Conservation (phyloP, 2,797 vertebrate species). For the Labroides dimidiatus region DNA sequence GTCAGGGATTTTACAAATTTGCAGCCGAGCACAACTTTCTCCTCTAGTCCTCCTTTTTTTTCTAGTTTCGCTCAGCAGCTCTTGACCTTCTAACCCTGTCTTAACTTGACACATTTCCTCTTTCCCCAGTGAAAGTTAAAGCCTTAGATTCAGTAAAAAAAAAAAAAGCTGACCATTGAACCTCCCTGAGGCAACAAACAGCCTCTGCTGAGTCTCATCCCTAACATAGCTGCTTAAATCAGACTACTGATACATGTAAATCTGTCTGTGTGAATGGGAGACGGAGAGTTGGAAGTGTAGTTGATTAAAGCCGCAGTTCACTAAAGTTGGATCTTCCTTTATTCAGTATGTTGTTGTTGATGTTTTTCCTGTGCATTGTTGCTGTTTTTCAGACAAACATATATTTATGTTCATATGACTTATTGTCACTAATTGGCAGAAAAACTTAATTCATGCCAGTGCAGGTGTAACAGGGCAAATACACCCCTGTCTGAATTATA, state of each 20-base stretch:
- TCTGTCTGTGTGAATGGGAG: not conserved
- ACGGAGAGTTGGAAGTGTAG: not conserved
- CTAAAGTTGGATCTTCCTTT: no score
- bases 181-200: slow-evolving; percentile 3
- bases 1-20: slow-evolving; percentile 5
- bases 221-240: not conserved
- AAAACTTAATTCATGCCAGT: no score
- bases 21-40: not conserved
- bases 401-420: no score
- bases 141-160: slow-evolving; percentile 9
- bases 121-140: slow-evolving; percentile 16
- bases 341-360: no score
- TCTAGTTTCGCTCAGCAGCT: slow-evolving; percentile 7
- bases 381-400: no score
- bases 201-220: slow-evolving; percentile 2
- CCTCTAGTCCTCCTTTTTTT: not conserved
- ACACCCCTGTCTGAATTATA: no score
- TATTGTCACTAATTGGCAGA: no score
- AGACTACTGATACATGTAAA: not conserved
- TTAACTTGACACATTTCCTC: slow-evolving; percentile 17
- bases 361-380: no score
- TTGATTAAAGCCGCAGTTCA: not conserved
- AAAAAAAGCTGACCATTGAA: not conserved
- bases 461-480: no score
- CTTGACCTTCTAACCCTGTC: slow-evolving; percentile 13